These are phyloP conservation scores for Kryphioiulus occultus DNA, from an alignment of 2,888 invertebrate species.

Conservation along the genomic window DNA sequence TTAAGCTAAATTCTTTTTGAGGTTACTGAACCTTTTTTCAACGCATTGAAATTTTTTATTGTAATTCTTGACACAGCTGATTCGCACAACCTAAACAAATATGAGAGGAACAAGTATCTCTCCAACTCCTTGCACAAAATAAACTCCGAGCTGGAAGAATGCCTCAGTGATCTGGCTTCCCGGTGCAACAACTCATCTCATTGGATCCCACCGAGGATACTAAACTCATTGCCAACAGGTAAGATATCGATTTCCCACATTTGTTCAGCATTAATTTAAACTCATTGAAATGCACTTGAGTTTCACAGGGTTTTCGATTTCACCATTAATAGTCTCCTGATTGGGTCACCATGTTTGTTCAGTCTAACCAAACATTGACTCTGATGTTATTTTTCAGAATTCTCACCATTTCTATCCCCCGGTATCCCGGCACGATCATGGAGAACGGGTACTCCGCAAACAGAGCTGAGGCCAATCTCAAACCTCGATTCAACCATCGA, in stretches of 20 bases:
- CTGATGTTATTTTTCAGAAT: neutral
- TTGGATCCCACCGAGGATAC: neutral
- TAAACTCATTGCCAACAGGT: no score
- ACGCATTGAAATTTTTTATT: neutral
- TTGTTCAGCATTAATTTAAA: no score
- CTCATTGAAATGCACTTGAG: no score
- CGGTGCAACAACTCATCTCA: neutral
- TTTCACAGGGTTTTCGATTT: no score
- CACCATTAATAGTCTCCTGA: no score
- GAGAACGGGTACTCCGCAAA: neutral
- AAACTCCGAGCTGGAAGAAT: neutral
- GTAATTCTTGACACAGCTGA: neutral
- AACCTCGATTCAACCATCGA: neutral
- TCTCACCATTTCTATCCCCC: neutral
- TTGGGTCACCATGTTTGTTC: no score
- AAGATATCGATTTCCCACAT: no score
- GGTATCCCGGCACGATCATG: neutral
- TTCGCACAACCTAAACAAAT: neutral
- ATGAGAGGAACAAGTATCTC: neutral
- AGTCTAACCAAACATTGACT: no score
- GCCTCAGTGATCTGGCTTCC: neutral
- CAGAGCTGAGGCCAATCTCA: neutral
- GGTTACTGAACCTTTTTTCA: no score
- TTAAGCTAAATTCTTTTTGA: no score
- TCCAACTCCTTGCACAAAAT: conserved; percentile 14